Base-by-base conservation (phyloP, 2,888 invertebrate genomes). In the Pardosa pseudoannulata region DNA sequence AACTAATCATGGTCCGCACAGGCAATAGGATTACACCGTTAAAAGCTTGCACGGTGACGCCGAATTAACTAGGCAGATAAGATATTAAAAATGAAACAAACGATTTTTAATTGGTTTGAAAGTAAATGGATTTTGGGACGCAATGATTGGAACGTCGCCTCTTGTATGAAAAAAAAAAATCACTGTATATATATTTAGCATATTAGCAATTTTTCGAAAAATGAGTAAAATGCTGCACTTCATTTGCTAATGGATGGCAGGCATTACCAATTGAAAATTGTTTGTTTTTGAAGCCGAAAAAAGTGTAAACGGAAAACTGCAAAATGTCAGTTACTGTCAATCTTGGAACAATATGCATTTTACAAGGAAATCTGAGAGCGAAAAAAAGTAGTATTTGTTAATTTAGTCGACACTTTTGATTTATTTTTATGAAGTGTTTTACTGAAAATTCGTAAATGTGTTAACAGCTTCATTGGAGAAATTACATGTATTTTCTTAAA, bases 61-160 rank as follows among this genome's bases (percentile, higher is more conserved):
- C 27, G 27, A 81, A 81, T 81, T 81, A 81, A 74, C 68, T 46
- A n/a, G 62, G 46, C 29, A 62, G 70, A 76, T 75, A 62, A 23
- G 23, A 28, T 70, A 82, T 82, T 71, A 82, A 82, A 75, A 71
- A 56, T 70, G 75, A 82, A 73, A 16, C 23, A 67, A 73, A 76
- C 46, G 27, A 46, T 62, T 75, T 81, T 76, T 82, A 82, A 82
- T 82, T 82, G 75, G 75, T 75, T 70, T 71, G 41, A 13, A 46
- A 16, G 16, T 65, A 65, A 65, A 65, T 65, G 65, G 65, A 65
- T 65, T 65, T 29, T 65, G 29, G 23, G 16, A 46, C 16, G 46
- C 46, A 46, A 7, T 36, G 5, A 36, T 36, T 36, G 9, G 9
- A 9, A 36, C 36, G 9, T 7, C 5, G 36, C 9, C 6, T 36